Base-by-base conservation (phyloP, 2,113 vertebrate species). In the Chionomys nivalis region DNA sequence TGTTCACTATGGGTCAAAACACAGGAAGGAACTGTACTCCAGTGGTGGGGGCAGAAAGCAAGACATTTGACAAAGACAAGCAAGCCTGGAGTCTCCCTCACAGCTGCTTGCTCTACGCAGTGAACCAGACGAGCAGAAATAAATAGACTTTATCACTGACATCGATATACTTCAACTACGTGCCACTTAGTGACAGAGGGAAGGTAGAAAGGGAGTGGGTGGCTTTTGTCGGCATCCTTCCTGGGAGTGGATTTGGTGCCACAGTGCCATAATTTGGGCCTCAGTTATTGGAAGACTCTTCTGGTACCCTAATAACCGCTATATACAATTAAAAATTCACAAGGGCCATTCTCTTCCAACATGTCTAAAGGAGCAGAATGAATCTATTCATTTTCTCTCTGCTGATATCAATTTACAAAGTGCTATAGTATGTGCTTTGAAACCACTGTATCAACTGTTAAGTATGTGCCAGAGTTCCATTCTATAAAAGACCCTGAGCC, bases 201-300 rank as follows among this genome's bases (percentile, higher is more conserved):
- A 63, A 66, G 4, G 36, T 13, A 28, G 28, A 90, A 8, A 95
- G 4, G 75, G 26, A 82, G 17, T 8, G 23, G 39, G 42, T 91
- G 31, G 14, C 79, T 66, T 95, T 72, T 66, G 73, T 42, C 65
- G 28, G 79, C 55, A 49, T 39, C 52, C 5, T 95, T 83, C 7
- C 72, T 95, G 42, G 33, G 36, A 97, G 49, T 83, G 33, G 76
- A 14, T 49, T 72, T 94, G 14, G 42, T 95, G 87, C 55, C n/a
- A 83, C 1, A 52, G 63, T 76, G 4, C 42, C 72, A 83, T 83
- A 55, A 75, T 77, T 89, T 91, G 28, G 91, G 47, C 21, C 21
- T 75, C 52, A 88, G 88, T 11, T 70, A 75, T 55, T 90, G 36
- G 49, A 90, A 92, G 85, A 91, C 75, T 79, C 28, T 33, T 93